Evolutionary conservation across 2,888 invertebrate genomes (phyloP).

Genomic region (Apoderus coryli): DNA sequence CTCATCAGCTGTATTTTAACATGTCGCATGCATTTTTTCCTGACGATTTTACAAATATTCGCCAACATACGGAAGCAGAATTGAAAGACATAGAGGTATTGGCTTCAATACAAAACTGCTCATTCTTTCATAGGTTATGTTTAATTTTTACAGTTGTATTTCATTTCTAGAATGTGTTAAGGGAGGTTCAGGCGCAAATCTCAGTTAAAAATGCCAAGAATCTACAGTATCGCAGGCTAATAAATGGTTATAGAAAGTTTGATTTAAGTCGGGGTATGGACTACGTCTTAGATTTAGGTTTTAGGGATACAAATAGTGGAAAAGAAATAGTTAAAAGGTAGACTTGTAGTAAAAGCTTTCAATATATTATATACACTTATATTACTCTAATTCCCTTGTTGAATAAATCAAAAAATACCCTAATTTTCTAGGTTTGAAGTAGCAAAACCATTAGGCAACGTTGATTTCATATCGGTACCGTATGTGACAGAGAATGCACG

Average conservation of each 20-base stretch:
- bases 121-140: slow-evolving; percentile 5
- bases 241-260: slow-evolving; percentile 62
- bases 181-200: slow-evolving; percentile 35
- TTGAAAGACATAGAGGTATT: slow-evolving; percentile 49
- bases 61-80: slow-evolving; percentile 48
- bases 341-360: no score
- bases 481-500: slow-evolving; percentile 90
- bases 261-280: slow-evolving; percentile 78
- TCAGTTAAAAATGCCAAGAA: slow-evolving; percentile 35
- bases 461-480: slow-evolving; percentile 81
- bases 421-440: slow-evolving; percentile 50
- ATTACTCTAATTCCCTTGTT: no score
- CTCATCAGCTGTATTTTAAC: slow-evolving; percentile 80
- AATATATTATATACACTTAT: no score
- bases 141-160: not conserved
- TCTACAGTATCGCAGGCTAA: slow-evolving; percentile 39
- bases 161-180: slow-evolving; percentile 24
- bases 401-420: not conserved
- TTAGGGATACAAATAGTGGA: slow-evolving; percentile 35
- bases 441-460: slow-evolving; percentile 70
- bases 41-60: slow-evolving; percentile 60
- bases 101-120: no score
- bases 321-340: slow-evolving; percentile 39
- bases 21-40: slow-evolving; percentile 67
- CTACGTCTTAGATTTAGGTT: slow-evolving; percentile 61